Evolutionary conservation across 2,113 vertebrate genomes (phyloP).

Genomic region (Eurystomus gularis): DNA sequence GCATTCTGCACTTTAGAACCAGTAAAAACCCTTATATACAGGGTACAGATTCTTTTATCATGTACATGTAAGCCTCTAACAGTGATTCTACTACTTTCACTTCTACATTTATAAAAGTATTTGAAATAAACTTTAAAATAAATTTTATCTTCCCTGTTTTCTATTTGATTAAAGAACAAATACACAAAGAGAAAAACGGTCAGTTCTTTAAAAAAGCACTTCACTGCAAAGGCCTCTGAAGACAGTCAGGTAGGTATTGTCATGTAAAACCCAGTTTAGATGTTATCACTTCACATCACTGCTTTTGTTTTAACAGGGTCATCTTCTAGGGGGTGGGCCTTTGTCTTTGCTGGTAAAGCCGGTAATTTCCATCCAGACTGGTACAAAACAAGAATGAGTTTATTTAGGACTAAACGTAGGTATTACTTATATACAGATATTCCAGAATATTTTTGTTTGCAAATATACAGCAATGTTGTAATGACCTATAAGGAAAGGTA

Average conservation of each 20-base stretch:
- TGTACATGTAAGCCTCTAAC: neutral
- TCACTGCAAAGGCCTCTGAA: neutral
- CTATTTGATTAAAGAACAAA: neutral
- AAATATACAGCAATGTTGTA: neutral
- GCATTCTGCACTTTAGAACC: neutral
- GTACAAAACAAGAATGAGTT: neutral
- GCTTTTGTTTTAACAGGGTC: neutral
- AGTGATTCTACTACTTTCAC: neutral
- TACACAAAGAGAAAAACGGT: neutral
- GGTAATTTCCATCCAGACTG: neutral
- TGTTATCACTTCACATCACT: neutral
- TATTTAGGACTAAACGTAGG: neutral
- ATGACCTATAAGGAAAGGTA: neutral
- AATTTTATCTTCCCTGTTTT: neutral
- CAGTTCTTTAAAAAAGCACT: neutral
- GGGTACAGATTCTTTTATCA: neutral
- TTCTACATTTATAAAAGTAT: neutral
- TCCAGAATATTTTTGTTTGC: neutral
- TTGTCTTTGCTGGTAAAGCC: neutral
- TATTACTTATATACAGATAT: neutral
- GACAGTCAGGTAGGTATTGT: rapidly evolving
- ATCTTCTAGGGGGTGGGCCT: neutral
- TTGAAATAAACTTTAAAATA: neutral
- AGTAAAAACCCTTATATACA: neutral
- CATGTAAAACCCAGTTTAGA: neutral